Base-by-base conservation (phyloP, 1,140 invertebrate genomes). In the Leptoteleia sp. region DNA sequence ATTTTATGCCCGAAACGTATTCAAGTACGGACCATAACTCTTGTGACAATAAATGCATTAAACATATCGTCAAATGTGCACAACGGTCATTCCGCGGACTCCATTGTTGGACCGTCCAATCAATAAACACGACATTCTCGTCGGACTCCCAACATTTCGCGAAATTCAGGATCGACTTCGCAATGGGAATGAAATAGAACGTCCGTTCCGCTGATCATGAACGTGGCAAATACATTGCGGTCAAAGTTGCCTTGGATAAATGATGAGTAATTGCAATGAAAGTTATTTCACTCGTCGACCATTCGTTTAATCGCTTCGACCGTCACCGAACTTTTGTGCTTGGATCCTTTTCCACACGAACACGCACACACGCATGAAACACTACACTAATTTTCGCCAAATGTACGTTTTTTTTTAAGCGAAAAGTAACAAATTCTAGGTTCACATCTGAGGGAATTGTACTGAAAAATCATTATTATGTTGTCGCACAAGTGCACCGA, bases 331-430 rank as follows among this genome's bases (percentile, higher is more conserved):
- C 22, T 33, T 11, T 5, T 31, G 29, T 3, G 22, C 22, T 48
- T 27, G 16, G 22, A 29, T 33, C 12, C 17, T 54, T 22, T 27
- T 27, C 19, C 35, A 8, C 19, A 38, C n/a, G 57, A 17, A 25
- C 57, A 61, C 57, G 47, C 31, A 25, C 6, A 45, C 40, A 61
- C 57, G 42, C 57, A 43, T 37, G 22, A 5, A 31, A 2, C 25
- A 31, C 54, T 43, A 25, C 11, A 13, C 12, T 61, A 22, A 1
- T 57, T 57, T 25, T 47, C 11, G 43, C 27, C 27, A 7, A 8
- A 8, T 29, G 8, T 8, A 29, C 4, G 3, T 29, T 29, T 29
- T 22, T 22, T 22, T 22, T 25, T 25, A 25, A 29, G 27, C 27
- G 6, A 8, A 29, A 29, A 29, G 27, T 29, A 29, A n/a, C n/a